A percentile compares a stretch with the other conserved stretches of the same genome.
These are phyloP conservation scores for Nephrotoma flavescens DNA, from an alignment of 2,888 invertebrate genomes.

Conservation along the genomic window DNA sequence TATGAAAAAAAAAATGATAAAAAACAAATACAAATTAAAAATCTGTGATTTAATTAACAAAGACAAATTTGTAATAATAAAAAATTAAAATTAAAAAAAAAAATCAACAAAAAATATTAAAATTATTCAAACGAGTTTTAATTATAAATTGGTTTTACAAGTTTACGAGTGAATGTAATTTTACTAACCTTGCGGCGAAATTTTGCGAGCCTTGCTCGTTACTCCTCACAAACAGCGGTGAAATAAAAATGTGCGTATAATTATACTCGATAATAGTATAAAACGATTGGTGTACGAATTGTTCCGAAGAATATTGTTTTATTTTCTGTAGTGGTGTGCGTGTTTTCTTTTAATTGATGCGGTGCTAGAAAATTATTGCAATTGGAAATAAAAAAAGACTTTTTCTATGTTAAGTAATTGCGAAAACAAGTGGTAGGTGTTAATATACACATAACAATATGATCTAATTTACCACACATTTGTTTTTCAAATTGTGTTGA, in stretches of 20 bases:
- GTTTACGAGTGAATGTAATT: neutral
- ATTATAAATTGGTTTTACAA: neutral
- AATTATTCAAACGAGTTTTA: neutral
- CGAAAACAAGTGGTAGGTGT: too few relatives aligned
- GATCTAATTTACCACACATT: too few relatives aligned
- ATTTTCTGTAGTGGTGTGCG: neutral
- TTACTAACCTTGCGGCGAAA: neutral
- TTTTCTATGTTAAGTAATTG: too few relatives aligned
- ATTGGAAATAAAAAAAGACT: too few relatives aligned
- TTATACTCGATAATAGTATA: neutral
- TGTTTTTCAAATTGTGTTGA: too few relatives aligned
- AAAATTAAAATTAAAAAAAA: neutral
- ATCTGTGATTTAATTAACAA: slow-evolving; percentile 2
- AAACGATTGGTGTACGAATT: neutral
- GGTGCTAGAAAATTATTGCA: too few relatives aligned
- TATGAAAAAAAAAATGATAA: neutral
- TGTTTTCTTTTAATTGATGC: too few relatives aligned
- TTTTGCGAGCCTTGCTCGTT: neutral
- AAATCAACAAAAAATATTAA: neutral
- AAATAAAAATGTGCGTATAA: neutral
- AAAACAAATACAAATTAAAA: slow-evolving; percentile 3
- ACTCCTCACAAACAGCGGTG: neutral
- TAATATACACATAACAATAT: too few relatives aligned
- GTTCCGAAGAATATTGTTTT: neutral
- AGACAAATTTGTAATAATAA: slow-evolving; percentile 3